Percentiles rank a stretch among this genome's conserved stretches.
These are phyloP conservation scores for Listronotus bonariensis DNA, from an alignment of 1,140 invertebrate species.

Conservation along the genomic window DNA sequence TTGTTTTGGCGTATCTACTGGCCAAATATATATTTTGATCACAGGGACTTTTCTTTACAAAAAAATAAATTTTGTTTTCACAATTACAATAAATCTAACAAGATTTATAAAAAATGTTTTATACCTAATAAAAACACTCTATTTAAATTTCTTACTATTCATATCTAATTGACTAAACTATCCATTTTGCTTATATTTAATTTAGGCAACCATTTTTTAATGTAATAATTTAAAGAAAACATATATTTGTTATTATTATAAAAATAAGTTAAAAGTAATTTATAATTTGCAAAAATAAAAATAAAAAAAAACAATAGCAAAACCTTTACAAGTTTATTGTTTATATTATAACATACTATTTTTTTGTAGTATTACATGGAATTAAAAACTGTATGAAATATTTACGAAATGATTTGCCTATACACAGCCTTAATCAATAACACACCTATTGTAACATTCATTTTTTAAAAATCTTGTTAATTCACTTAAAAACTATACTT, in stretches of 20 bases:
- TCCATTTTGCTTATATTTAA: no score
- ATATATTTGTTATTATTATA: no score
- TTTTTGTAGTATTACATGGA: no score
- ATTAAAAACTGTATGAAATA: no score
- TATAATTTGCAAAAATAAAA: no score
- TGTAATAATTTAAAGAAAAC: no score
- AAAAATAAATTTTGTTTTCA: constrained; percentile 32
- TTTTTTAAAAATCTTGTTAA: constrained; percentile 3
- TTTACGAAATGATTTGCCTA: not conserved
- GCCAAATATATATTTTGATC: constrained; percentile 45
- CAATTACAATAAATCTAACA: not conserved
- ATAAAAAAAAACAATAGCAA: no score
- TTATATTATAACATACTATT: no score
- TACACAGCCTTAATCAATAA: not conserved
- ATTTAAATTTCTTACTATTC: not conserved
- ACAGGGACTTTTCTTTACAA: constrained; percentile 46
- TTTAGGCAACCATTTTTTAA: no score
- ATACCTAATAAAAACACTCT: not conserved
- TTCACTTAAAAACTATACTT: no score
- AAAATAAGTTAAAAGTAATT: no score
- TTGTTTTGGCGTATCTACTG: constrained; percentile 19
- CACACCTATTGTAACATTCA: not conserved
- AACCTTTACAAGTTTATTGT: no score
- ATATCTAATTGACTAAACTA: not conserved
- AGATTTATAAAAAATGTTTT: not conserved